phyloP scores from a whole-genome alignment of 2,888 invertebrate genomes.

The Nipponacmea schrenckii region DNA sequence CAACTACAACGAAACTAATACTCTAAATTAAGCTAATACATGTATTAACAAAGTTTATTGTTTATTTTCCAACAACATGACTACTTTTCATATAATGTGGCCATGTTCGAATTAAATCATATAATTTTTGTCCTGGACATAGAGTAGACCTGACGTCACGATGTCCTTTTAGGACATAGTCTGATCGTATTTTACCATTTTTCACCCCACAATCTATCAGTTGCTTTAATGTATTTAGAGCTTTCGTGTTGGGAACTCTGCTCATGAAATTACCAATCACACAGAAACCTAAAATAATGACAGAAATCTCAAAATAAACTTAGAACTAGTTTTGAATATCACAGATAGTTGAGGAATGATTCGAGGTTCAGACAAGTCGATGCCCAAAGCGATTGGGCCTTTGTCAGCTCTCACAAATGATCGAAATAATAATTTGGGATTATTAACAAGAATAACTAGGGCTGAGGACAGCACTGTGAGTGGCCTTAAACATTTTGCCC shows the following conservation, averaged over 20 bases:
- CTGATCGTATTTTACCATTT: slow-evolving; percentile 35
- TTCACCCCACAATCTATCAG: slow-evolving; percentile 50
- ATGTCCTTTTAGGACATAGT: slow-evolving; percentile 49
- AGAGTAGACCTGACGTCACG: slow-evolving; percentile 40
- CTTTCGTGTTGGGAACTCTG: slow-evolving; percentile 40
- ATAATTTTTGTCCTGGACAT: slow-evolving; percentile 45
- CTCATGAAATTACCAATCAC: slow-evolving; percentile 51
- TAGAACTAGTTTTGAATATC: too few relatives aligned
- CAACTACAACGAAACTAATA: too few relatives aligned
- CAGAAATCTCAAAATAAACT: neutral
- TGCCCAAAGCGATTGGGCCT: too few relatives aligned
- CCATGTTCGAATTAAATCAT: slow-evolving; percentile 40
- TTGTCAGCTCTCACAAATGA: too few relatives aligned
- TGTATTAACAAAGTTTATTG: neutral
- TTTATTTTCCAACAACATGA: neutral
- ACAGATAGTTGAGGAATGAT: too few relatives aligned
- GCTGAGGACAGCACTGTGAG: too few relatives aligned
- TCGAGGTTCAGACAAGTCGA: too few relatives aligned
- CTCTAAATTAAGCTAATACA: too few relatives aligned
- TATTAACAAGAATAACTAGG: too few relatives aligned
- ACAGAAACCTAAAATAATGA: slow-evolving; percentile 42
- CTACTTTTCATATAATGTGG: slow-evolving; percentile 24
- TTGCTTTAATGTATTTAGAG: slow-evolving; percentile 43
- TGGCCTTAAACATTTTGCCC: too few relatives aligned
- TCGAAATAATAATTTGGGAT: too few relatives aligned